phyloP scores from a whole-genome alignment of 2,888 invertebrate species.

The Heteropelma amictum region DNA sequence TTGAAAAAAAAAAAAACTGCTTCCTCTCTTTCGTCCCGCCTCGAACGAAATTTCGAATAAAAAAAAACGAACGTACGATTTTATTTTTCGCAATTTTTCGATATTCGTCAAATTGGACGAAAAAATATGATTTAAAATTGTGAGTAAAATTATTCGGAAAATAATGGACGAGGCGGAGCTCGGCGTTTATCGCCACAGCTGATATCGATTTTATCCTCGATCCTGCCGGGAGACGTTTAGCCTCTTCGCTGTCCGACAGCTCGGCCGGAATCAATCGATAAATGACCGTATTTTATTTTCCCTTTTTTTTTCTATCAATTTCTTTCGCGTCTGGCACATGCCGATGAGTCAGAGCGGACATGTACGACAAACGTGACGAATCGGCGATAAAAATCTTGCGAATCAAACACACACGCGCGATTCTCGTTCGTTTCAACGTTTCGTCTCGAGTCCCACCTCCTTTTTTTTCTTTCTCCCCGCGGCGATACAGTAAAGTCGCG shows the following conservation, averaged over 20 bases:
- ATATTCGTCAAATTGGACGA: too few relatives aligned
- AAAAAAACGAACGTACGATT: too few relatives aligned
- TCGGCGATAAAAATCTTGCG: neutral
- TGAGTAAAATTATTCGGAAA: neutral
- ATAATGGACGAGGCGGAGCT: slow-evolving; percentile 45
- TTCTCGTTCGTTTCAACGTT: neutral
- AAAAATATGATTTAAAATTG: too few relatives aligned
- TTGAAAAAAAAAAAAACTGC: too few relatives aligned
- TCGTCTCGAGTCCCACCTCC: too few relatives aligned
- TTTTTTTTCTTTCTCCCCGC: neutral
- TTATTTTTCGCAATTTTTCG: too few relatives aligned
- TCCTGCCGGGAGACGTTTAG: slow-evolving; percentile 34
- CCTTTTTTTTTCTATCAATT: slow-evolving; percentile 4
- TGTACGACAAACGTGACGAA: neutral
- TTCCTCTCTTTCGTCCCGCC: too few relatives aligned
- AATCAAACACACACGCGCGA: neutral
- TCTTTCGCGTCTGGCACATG: neutral
- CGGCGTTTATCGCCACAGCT: slow-evolving; percentile 14
- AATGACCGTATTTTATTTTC: slow-evolving; percentile 41
- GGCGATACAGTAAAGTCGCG: too few relatives aligned
- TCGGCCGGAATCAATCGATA: slow-evolving; percentile 46
- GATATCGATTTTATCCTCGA: slow-evolving; percentile 46
- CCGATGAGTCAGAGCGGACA: slow-evolving; percentile 4
- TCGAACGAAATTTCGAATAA: too few relatives aligned
- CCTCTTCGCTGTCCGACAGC: slow-evolving; percentile 22